A percentile compares a stretch with the other conserved stretches of the same genome.
These are phyloP conservation scores for Eleutherodactylus coqui DNA, from an alignment of 2,797 vertebrate genomes.

Conservation along the genomic window DNA sequence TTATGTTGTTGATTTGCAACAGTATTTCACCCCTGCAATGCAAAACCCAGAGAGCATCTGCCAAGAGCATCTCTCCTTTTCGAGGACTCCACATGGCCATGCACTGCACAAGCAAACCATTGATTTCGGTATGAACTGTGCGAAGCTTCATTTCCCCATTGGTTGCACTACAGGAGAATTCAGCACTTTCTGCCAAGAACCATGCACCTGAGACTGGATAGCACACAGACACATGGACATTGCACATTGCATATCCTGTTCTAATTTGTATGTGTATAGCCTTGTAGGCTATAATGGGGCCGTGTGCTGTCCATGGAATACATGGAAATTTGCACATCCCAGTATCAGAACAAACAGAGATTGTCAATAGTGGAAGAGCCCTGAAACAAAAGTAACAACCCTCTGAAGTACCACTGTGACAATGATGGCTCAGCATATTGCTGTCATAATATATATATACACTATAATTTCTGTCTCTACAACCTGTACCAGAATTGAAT, in stretches of 20 bases:
- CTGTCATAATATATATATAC: neutral
- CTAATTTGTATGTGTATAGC: too few relatives aligned
- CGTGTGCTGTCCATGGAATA: too few relatives aligned
- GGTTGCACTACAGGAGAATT: neutral
- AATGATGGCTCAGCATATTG: too few relatives aligned
- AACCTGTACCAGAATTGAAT: neutral
- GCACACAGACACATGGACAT: too few relatives aligned
- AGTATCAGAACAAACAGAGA: too few relatives aligned
- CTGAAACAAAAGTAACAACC: neutral
- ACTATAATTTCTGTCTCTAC: neutral
- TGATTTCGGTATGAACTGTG: neutral
- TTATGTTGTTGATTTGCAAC: neutral
- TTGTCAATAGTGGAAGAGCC: too few relatives aligned
- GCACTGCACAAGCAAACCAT: too few relatives aligned
- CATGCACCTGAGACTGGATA: too few relatives aligned
- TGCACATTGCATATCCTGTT: too few relatives aligned
- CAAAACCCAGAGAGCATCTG: neutral
- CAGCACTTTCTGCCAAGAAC: neutral
- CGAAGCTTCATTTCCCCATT: neutral
- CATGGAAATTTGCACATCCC: too few relatives aligned
- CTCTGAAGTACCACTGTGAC: neutral
- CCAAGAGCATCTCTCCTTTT: neutral
- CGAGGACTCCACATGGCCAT: neutral
- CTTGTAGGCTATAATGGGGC: too few relatives aligned
- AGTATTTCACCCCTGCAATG: neutral